Evolutionary conservation across 2,113 vertebrate genomes (phyloP).

Genomic region (Limnothrissa miodon): DNA sequence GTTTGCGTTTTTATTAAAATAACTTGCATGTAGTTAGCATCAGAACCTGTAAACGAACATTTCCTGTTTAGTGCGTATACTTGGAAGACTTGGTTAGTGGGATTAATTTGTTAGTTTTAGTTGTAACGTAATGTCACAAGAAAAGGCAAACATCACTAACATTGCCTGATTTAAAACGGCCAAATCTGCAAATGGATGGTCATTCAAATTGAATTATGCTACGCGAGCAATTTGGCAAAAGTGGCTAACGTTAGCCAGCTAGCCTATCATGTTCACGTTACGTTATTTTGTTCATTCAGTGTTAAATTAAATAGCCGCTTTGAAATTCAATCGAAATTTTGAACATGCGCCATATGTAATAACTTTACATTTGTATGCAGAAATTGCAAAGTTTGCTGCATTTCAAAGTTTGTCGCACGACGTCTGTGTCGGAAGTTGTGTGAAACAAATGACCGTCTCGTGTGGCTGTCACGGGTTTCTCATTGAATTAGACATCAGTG

Average conservation of each 20-base stretch:
- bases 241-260: not conserved
- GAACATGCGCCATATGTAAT: not conserved
- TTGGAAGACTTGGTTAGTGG: not conserved
- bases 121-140: not conserved
- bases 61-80: not conserved
- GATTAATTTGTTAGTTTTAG: not conserved
- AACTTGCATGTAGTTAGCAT: not conserved
- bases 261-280: too few relatives aligned
- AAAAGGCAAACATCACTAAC: not conserved
- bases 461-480: slow-evolving; percentile 8
- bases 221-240: not conserved
- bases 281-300: not conserved
- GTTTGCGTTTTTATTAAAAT: not conserved
- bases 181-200: not conserved
- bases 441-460: not conserved
- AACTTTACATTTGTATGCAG: not conserved
- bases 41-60: not conserved
- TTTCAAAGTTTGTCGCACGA: not conserved
- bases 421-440: not conserved
- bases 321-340: not conserved
- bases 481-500: not conserved
- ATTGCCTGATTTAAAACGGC: not conserved
- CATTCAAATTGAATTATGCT: not conserved
- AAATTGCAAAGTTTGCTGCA: not conserved
- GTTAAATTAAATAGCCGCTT: not conserved